These are phyloP conservation scores for Melanogrammus aeglefinus DNA, from an alignment of 2,797 vertebrate species.

Conservation along the genomic window DNA sequence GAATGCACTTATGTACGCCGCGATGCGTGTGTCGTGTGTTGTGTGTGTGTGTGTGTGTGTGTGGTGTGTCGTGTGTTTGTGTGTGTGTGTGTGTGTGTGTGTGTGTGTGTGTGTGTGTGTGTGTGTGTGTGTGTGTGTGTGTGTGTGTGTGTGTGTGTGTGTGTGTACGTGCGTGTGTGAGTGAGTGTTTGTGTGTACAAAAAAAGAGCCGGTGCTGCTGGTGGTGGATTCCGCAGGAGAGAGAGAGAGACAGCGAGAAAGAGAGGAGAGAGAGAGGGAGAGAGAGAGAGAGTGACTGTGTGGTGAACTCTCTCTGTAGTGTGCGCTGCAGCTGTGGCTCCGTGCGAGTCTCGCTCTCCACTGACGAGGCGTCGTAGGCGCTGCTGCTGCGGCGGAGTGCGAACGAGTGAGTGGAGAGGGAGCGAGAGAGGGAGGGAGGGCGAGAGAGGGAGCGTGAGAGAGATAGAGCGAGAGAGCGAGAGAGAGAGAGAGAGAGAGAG, in stretches of 20 bases:
- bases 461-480: constrained; percentile 5
- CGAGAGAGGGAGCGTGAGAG: background rate
- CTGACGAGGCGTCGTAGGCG: constrained; percentile 63
- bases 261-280: no score
- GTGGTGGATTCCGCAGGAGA: constrained; percentile 53
- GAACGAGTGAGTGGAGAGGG: constrained; percentile 38
- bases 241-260: no score
- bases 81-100: background rate
- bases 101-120: background rate
- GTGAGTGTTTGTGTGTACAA: no score
- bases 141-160: no score
- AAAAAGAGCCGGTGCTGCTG: constrained; percentile 46
- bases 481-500: constrained; percentile 18
- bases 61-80: no score
- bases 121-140: background rate
- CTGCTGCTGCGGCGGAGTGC: constrained; percentile 58
- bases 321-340: constrained; percentile 64
- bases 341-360: constrained; percentile 71
- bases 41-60: background rate
- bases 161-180: no score
- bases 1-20: constrained; percentile 64
- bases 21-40: constrained; percentile 4
- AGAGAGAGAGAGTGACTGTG: constrained; percentile 10
- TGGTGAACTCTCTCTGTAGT: constrained; percentile 7
- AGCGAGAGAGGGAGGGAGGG: constrained; percentile 23